These are phyloP conservation scores for Lacerta bilineata DNA, from an alignment of 2,797 vertebrate genomes.

Conservation along the genomic window DNA sequence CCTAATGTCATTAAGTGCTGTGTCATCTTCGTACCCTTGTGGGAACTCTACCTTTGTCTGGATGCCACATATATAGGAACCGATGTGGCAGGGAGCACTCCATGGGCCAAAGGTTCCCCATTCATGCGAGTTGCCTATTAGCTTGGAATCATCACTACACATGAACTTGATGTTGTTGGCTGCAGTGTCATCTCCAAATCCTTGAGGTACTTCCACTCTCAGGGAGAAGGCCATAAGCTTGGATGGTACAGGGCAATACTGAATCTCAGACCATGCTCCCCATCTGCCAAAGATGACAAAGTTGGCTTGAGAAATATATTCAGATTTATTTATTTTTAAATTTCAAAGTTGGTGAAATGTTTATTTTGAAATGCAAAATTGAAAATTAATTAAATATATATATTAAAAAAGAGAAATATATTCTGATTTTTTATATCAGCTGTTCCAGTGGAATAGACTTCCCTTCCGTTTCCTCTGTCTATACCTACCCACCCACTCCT, in stretches of 20 bases:
- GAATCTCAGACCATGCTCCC: slow-evolving; percentile 71
- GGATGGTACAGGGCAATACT: slow-evolving; percentile 45
- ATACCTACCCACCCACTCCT: too few relatives aligned
- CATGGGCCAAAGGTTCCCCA: slow-evolving; percentile 72
- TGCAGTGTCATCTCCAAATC: slow-evolving; percentile 66
- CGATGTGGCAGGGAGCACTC: slow-evolving; percentile 59
- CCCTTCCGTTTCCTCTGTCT: too few relatives aligned
- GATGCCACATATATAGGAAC: slow-evolving; percentile 49
- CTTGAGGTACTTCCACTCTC: slow-evolving; percentile 60
- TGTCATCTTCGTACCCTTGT: slow-evolving; percentile 60
- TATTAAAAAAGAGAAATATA: not conserved
- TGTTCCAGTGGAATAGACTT: too few relatives aligned
- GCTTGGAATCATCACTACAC: slow-evolving; percentile 59
- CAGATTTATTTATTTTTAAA: not conserved
- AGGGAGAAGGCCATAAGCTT: slow-evolving; percentile 73
- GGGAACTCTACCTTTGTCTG: slow-evolving; percentile 69
- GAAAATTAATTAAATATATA: too few relatives aligned
- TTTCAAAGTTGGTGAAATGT: too few relatives aligned
- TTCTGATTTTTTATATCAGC: not conserved
- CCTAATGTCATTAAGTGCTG: slow-evolving; percentile 63
- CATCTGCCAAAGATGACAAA: slow-evolving; percentile 64
- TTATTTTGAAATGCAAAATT: too few relatives aligned
- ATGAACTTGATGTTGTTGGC: slow-evolving; percentile 73
- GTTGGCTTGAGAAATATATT: not conserved
- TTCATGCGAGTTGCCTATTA: slow-evolving; percentile 57